These are phyloP conservation scores for Scaptomyza montana DNA, from an alignment of 1,140 invertebrate species.

Conservation along the genomic window DNA sequence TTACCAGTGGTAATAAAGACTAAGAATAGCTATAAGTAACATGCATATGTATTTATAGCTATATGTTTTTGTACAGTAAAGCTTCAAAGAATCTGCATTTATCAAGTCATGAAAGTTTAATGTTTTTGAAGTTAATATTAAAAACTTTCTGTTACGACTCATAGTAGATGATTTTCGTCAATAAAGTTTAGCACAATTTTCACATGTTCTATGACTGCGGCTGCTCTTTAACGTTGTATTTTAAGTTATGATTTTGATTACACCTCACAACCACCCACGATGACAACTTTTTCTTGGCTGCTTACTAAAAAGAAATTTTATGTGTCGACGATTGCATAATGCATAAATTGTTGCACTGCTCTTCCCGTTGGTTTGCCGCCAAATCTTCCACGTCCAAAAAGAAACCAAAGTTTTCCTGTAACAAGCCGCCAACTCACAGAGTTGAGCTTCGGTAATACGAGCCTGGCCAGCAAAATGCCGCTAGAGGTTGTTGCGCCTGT, in stretches of 20 bases:
- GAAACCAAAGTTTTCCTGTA: slow-evolving; percentile 59
- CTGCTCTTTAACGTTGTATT: not conserved
- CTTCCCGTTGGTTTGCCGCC: slow-evolving; percentile 31
- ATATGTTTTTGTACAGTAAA: not conserved
- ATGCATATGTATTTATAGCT: too few species aligned
- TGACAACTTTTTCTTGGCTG: slow-evolving; percentile 1
- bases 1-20: not conserved
- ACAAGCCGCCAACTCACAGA: slow-evolving; percentile 66
- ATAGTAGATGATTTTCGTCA: too few species aligned
- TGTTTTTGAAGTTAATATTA: too few species aligned
- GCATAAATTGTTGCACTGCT: slow-evolving; percentile 62
- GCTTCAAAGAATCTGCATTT: too few species aligned
- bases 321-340: slow-evolving; percentile 65
- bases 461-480: slow-evolving; percentile 58
- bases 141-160: too few species aligned
- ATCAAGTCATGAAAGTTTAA: too few species aligned
- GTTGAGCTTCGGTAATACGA: slow-evolving; percentile 66
- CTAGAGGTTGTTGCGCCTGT: slow-evolving; percentile 69
- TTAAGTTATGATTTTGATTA: not conserved
- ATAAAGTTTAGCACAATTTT: too few species aligned
- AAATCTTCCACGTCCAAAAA: slow-evolving; percentile 24
- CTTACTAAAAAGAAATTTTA: slow-evolving; percentile 10
- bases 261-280: slow-evolving; percentile 5
- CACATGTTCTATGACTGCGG: not conserved
- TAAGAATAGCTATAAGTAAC: not conserved